Evolutionary conservation across 2,113 vertebrate genomes (phyloP).

Genomic region (Brachyistius frenatus): DNA sequence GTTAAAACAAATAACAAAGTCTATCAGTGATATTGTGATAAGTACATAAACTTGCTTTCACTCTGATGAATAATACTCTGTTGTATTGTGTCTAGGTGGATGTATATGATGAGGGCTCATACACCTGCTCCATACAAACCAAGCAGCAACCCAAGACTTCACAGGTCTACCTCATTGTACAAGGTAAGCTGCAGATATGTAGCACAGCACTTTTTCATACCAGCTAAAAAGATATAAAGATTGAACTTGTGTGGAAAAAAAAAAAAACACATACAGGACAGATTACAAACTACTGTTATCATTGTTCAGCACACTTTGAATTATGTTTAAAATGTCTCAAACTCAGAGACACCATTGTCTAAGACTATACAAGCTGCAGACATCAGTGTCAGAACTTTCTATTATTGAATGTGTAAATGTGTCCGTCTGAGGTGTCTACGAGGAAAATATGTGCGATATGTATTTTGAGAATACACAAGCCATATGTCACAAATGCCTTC

Average conservation of each 20-base stretch:
- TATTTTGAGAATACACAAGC: constrained; percentile 13
- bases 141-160: constrained; percentile 96
- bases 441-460: constrained; percentile 30
- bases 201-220: neutral
- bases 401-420: constrained; percentile 15
- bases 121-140: constrained; percentile 98
- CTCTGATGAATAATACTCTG: neutral
- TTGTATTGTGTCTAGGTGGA: constrained; percentile 84
- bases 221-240: neutral
- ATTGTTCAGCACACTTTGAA: neutral
- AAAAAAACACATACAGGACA: neutral
- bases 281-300: neutral
- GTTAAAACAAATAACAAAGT: neutral
- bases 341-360: constrained; percentile 4
- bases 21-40: too few species aligned
- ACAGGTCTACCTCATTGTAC: constrained; percentile 97
- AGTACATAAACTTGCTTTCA: neutral
- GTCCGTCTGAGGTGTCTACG: constrained; percentile 2
- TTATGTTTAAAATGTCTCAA: neutral
- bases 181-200: constrained; percentile 87
- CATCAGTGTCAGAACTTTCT: constrained; percentile 1
- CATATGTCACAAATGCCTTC: constrained; percentile 13
- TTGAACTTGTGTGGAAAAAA: neutral
- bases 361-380: constrained; percentile 4
- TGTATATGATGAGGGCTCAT: constrained; percentile 96